Evolutionary conservation across 1,140 invertebrate species (phyloP), one percentile per base, ranked within the genome.

Genomic region (Charaxes varanes): DNA sequence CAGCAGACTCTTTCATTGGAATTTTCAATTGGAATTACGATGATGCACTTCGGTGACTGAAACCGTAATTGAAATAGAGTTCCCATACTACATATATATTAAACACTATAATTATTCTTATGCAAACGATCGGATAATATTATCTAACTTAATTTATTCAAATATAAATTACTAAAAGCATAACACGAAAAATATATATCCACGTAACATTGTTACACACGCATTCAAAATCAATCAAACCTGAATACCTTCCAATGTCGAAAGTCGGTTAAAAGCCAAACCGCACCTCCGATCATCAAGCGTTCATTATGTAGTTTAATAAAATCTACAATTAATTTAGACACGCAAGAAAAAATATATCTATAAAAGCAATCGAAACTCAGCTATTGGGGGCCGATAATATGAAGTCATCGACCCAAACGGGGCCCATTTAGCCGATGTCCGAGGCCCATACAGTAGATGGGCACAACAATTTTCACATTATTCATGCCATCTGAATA

Each of bases 401-500:
- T 62, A 60, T 62, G 31, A 61, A 63, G 63, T 65, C 69, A 62
- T 62, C 57, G 65, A 69, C 62, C 67, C 43, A 55, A 64, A 69
- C 54, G 53, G 66, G 50, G 42, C 50, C 47, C 52, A 55, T 48
- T 53, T 37, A 47, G 51, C 44, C 61, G 62, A 65, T 70, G 61
- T 56, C 53, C 58, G 40, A 28, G 41, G 54, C 63, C 69, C 71
- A 74, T 67, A 59, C 65, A 70, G 59, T 62, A 52, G 59, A 62
- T 55, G 60, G 54, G 52, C 41, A 61, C 61, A 62, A 62, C 53
- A 65, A 73, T 71, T 76, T 76, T 67, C 71, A 68, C 58, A 76
- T 80, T 78, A 76, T 78, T 68, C 69, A 76, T 73, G 63, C 58
- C 49, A 50, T 49, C 59, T 74, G 73, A 74, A 78, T 78, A 78